Base-by-base conservation (phyloP, 2,113 vertebrate species). In the Syngnathus floridae region DNA sequence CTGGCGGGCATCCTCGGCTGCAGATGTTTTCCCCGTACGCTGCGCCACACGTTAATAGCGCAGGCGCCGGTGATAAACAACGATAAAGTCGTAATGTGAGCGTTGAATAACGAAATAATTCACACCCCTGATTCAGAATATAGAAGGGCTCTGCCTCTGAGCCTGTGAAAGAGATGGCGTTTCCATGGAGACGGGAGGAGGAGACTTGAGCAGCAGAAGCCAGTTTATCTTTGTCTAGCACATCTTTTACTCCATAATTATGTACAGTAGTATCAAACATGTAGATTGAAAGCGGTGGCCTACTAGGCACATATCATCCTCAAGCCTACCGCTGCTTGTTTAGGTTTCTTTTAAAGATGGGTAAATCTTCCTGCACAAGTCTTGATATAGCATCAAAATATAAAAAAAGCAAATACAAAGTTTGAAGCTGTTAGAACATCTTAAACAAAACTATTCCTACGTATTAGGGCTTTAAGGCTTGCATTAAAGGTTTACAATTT, bases 181-280 rank as follows among this genome's bases (percentile, higher is more conserved):
- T 61, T 61, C 59, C 59, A 61, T 61, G 40, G 59, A 61, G 59
- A 61, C n/a, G 59, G 59, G 38, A 61, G 40, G 59, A 43, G 59
- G 59, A 61, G 59, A 61, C 59, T 43, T 22, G 59, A 61, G 40
- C 59, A 43, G 40, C 40, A 61, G 40, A 45, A 43, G 59, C 40
- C 19, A 1, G 40, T 61, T 43, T 61, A 61, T 61, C 59, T 45
- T 26, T 6, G 40, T 45, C 19, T 22, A 12, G 21, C 40, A 43
- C 12, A 22, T 61, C 38, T 61, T 21, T 19, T 60, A 43, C 21
- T 61, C 7, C 21, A 43, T 61, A 61, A 61, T 43, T 43, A 61
- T 43, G 59, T 45, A 35, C 54, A 35, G 31, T 35, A 8, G 59
- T 43, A 61, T 61, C 37, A 41, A 21, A 60, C 5, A 5, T 41